Conservation (phyloP, 2,113 vertebrate genomes). For the Oryzias curvinotus region DNA sequence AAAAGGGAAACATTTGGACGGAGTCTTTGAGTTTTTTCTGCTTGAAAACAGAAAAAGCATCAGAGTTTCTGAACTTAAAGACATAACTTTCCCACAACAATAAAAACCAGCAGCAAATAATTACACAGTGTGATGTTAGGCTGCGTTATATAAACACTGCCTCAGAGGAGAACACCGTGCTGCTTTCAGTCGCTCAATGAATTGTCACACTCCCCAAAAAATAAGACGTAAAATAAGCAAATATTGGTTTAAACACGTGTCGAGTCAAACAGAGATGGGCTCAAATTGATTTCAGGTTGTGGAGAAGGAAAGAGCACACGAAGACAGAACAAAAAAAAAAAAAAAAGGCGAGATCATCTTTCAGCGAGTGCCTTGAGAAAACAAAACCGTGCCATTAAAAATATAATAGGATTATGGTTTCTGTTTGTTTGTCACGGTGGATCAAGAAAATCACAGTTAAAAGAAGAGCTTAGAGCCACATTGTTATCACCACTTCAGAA, state of each 20-base stretch:
- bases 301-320: slow-evolving; percentile 45
- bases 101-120: slow-evolving; percentile 50
- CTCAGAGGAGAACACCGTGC: slow-evolving; percentile 41
- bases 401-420: slow-evolving; percentile 83
- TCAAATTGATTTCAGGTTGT: slow-evolving; percentile 76
- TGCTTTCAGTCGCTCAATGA: slow-evolving; percentile 50
- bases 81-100: slow-evolving; percentile 46
- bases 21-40: slow-evolving; percentile 29
- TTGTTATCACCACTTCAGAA: slow-evolving; percentile 78
- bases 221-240: slow-evolving; percentile 47
- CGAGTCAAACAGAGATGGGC: slow-evolving; percentile 54
- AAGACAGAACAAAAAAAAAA: slow-evolving; percentile 13
- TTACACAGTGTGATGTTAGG: slow-evolving; percentile 64
- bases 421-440: slow-evolving; percentile 85
- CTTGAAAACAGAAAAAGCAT: slow-evolving; percentile 34
- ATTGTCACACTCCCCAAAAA: slow-evolving; percentile 29
- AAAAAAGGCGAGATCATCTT: slow-evolving; percentile 18
- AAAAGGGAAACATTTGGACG: slow-evolving; percentile 29
- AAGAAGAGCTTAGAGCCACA: slow-evolving; percentile 79
- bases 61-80: slow-evolving; percentile 39
- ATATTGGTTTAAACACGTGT: slow-evolving; percentile 36
- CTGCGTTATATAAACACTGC: slow-evolving; percentile 71
- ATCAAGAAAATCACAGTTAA: slow-evolving; percentile 81
- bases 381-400: slow-evolving; percentile 80
- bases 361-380: slow-evolving; percentile 71